Base-by-base conservation (phyloP, 1,140 invertebrate genomes). In the Rhysida immarginata region DNA sequence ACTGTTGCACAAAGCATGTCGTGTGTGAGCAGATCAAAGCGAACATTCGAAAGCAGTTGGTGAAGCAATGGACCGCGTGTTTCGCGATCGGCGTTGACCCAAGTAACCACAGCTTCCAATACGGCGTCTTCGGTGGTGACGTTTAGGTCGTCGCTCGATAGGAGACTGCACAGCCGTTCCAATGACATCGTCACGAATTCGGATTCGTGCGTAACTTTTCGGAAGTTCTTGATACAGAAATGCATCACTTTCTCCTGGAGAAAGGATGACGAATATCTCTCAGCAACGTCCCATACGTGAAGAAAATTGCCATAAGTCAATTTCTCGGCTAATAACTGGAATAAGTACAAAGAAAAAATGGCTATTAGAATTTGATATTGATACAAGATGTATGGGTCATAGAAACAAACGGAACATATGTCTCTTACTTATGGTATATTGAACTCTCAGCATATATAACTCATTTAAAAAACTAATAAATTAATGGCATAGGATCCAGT, bases 221-320 rank as follows among this genome's bases (percentile, higher is more conserved):
- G 49, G 26, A 51, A 51, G 26, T 51, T 51, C 26, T 51, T 51
- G 24, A 20, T 26, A 21, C 49, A 51, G 26, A 51, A 51, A 25
- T 14, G 16, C 13, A 51, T 11, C 21, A 51, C 26, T 8, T 20
- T 3, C 8, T 51, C 49, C 26, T 51, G 49, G 3, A 51, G 26
- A 21, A 51, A 51, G 3, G 21, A 5, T 20, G 49, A 51, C 13
- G 49, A 51, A 51, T 51, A 51, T 51, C 26, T 51, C 5, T 51
- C 49, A n/a, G 49, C 49, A 11, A 51, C 8, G 26, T 51, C 49
- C 49, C 49, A 51, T 8, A 51, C 49, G 5, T 51, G 24, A 8
- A 35, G 16, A 23, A 26, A 51, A 51, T 51, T 51, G 24, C 23
- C 16, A 27, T 5, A 3, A 11, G 24, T 51, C 26, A 51, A 11